phyloP scores from a whole-genome alignment of 2,113 vertebrate genomes.

The Laterallus jamaicensis region DNA sequence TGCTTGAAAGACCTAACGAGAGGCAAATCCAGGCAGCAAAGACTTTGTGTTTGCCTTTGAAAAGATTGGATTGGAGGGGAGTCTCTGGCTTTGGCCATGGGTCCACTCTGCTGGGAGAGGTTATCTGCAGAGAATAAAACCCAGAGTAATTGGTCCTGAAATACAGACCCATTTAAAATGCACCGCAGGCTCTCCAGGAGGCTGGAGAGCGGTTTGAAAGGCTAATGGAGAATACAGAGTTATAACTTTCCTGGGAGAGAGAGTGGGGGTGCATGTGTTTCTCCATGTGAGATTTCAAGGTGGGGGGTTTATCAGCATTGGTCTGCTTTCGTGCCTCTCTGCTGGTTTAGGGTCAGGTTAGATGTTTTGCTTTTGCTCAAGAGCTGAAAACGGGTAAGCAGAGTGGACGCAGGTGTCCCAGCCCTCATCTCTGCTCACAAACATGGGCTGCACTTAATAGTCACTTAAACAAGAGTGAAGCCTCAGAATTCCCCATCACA shows the following conservation, averaged over 20 bases:
- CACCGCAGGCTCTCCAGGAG: neutral
- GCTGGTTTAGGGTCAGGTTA: neutral
- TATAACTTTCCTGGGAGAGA: neutral
- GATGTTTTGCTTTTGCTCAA: neutral
- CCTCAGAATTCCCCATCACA: neutral
- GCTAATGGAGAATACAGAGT: neutral
- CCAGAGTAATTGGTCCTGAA: conserved; percentile 50
- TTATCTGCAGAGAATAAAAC: conserved; percentile 46
- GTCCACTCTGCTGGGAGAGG: conserved; percentile 24
- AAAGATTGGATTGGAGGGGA: conserved; percentile 18
- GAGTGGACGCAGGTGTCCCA: neutral
- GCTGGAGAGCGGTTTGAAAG: neutral
- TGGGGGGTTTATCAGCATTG: neutral
- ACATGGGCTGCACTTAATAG: neutral
- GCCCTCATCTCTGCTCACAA: neutral
- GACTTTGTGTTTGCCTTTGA: conserved; percentile 8
- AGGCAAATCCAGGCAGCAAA: conserved; percentile 26
- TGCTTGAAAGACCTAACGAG: conserved; percentile 40
- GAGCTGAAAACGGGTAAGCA: neutral
- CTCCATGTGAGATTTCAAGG: neutral
- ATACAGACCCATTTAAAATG: neutral
- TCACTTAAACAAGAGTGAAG: neutral
- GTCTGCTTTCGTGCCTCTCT: neutral
- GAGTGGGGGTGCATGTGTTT: neutral
- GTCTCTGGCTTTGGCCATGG: neutral